phyloP scores from a whole-genome alignment of 2,888 invertebrate genomes.

The Eurois occulta region DNA sequence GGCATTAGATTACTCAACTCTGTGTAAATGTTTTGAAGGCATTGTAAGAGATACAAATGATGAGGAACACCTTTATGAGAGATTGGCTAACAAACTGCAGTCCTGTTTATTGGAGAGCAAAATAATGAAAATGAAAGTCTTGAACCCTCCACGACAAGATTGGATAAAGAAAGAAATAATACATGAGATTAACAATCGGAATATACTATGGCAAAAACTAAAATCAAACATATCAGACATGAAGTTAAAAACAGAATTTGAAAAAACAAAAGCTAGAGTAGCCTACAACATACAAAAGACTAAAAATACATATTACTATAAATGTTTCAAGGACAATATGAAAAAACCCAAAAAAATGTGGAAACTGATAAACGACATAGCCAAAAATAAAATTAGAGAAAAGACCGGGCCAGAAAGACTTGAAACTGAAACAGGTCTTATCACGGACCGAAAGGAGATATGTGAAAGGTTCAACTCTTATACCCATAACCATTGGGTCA shows the following conservation, averaged over 20 bases:
- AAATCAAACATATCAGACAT: slow-evolving; percentile 5
- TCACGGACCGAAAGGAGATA: not conserved
- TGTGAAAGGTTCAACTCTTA: not conserved
- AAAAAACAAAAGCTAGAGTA: slow-evolving; percentile 5
- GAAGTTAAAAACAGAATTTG: slow-evolving; percentile 9
- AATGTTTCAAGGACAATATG: slow-evolving; percentile 10
- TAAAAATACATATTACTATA: slow-evolving; percentile 15
- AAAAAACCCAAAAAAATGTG: slow-evolving; percentile 23
- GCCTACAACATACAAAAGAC: slow-evolving; percentile 3
- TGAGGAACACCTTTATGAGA: not conserved
- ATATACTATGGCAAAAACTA: slow-evolving; percentile 17
- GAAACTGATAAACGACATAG: slow-evolving; percentile 13
- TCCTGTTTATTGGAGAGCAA: not conserved
- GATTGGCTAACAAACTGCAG: not conserved
- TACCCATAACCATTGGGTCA: no score
- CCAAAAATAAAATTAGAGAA: slow-evolving; percentile 12
- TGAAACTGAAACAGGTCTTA: not conserved
- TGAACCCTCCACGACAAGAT: not conserved
- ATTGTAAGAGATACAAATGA: no score
- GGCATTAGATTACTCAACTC: not conserved
- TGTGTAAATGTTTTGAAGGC: slow-evolving; percentile 2
- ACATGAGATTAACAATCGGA: slow-evolving; percentile 3
- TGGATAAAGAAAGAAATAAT: slow-evolving; percentile 21
- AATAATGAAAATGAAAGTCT: not conserved
- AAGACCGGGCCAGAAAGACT: slow-evolving; percentile 7